Conservation (phyloP, 2,797 vertebrate species). For the Ceryle rudis region DNA sequence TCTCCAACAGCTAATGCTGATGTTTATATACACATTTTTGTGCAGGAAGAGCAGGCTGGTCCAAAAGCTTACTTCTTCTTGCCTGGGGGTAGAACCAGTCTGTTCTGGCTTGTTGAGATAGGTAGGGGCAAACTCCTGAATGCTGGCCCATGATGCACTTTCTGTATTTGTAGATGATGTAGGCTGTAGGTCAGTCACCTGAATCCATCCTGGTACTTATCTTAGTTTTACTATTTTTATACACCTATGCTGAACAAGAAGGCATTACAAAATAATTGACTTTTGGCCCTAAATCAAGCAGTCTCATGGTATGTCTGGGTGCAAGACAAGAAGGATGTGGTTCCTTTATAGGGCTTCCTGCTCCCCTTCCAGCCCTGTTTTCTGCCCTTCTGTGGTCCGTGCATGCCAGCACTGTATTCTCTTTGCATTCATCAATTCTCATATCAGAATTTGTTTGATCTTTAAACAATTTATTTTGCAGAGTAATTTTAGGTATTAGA, state of each 20-base stretch:
- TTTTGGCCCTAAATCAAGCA: neutral
- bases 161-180: neutral
- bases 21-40: neutral
- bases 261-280: neutral
- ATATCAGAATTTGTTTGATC: neutral
- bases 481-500: neutral
- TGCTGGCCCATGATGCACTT: neutral
- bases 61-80: neutral
- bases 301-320: neutral
- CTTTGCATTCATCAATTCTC: neutral
- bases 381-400: fast-evolving
- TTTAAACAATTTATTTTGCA: neutral
- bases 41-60: neutral
- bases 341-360: neutral
- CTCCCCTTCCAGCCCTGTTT: neutral
- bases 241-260: neutral
- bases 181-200: neutral
- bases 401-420: neutral
- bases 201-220: neutral
- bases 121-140: neutral
- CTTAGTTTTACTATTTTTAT: neutral
- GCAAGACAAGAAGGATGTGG: neutral
- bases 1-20: neutral
- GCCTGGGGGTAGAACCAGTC: neutral
- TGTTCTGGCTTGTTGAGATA: neutral